Conservation (phyloP, 2,888 invertebrate species). For the Cotesia congregata region DNA sequence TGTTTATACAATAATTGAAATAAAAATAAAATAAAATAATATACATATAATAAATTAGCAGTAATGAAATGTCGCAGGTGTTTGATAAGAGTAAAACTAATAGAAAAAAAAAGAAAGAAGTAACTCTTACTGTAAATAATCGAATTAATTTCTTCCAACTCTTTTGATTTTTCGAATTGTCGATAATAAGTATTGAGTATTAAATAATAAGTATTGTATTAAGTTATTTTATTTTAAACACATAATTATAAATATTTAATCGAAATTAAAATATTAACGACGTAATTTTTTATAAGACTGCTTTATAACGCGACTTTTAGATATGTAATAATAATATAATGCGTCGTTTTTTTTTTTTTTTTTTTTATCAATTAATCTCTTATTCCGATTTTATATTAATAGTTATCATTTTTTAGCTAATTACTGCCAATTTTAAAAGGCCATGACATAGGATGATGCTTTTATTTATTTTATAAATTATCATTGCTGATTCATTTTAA, state of each 20-base stretch:
- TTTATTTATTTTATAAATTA: background rate
- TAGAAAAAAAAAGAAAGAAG: slow-evolving; percentile 47
- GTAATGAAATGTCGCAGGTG: slow-evolving; percentile 57
- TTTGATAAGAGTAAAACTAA: slow-evolving; percentile 55
- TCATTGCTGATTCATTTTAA: too few species aligned
- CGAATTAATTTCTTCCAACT: slow-evolving; percentile 49
- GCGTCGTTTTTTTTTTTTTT: slow-evolving; percentile 49
- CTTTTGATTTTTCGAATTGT: slow-evolving; percentile 40
- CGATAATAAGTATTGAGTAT: background rate
- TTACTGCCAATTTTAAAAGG: background rate
- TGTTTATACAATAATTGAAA: slow-evolving; percentile 69
- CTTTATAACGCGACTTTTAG: slow-evolving; percentile 56
- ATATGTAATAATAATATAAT: slow-evolving; percentile 52
- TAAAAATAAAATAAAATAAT: slow-evolving; percentile 49
- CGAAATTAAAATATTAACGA: background rate
- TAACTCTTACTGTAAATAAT: slow-evolving; percentile 36
- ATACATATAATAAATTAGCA: slow-evolving; percentile 60
- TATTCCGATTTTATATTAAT: slow-evolving; percentile 29
- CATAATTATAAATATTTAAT: background rate
- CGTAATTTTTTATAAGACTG: slow-evolving; percentile 62
- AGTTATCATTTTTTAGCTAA: slow-evolving; percentile 24
- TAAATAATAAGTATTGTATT: background rate
- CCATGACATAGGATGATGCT: background rate
- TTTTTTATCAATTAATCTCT: slow-evolving; percentile 14
- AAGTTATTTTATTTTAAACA: slow-evolving; percentile 1